phyloP scores from a whole-genome alignment of 2,888 invertebrate species.

The Clunio marinus region DNA sequence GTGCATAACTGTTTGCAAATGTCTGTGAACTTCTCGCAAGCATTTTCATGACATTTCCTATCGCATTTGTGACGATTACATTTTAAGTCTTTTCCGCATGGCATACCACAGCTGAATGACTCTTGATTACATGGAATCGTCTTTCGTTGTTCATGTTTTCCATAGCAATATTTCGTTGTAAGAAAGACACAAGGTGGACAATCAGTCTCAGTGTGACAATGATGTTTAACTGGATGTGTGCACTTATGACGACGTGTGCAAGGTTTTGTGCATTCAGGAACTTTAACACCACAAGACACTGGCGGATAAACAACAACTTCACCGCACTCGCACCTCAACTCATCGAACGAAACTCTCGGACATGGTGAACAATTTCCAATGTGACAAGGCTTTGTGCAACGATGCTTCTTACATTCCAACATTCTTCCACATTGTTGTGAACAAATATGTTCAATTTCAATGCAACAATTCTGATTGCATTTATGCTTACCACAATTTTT shows the following conservation, averaged over 20 bases:
- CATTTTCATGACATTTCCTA: slow-evolving; percentile 71
- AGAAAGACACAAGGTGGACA: slow-evolving; percentile 86
- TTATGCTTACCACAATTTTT: slow-evolving; percentile 83
- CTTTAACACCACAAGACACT: slow-evolving; percentile 84
- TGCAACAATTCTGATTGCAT: slow-evolving; percentile 86
- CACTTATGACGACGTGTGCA: slow-evolving; percentile 76
- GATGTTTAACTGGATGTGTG: slow-evolving; percentile 76
- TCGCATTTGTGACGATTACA: slow-evolving; percentile 85
- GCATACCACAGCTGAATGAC: slow-evolving; percentile 85
- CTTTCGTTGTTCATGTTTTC: slow-evolving; percentile 75
- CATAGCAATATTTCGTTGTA: slow-evolving; percentile 79
- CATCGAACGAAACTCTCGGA: slow-evolving; percentile 75
- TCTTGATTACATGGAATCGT: slow-evolving; percentile 69
- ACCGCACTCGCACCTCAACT: slow-evolving; percentile 89
- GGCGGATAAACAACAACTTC: slow-evolving; percentile 82
- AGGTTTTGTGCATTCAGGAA: slow-evolving; percentile 72
- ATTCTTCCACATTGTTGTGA: slow-evolving; percentile 74
- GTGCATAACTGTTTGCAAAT: slow-evolving; percentile 78
- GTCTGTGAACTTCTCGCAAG: slow-evolving; percentile 62
- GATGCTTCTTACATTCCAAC: slow-evolving; percentile 82
- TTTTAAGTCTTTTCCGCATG: slow-evolving; percentile 73
- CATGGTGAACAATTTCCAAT: slow-evolving; percentile 78
- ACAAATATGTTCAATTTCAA: slow-evolving; percentile 81
- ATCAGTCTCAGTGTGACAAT: slow-evolving; percentile 66
- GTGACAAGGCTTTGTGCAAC: slow-evolving; percentile 86